These are phyloP conservation scores for Pardosa pseudoannulata DNA, from an alignment of 2,888 invertebrate genomes.

Conservation along the genomic window DNA sequence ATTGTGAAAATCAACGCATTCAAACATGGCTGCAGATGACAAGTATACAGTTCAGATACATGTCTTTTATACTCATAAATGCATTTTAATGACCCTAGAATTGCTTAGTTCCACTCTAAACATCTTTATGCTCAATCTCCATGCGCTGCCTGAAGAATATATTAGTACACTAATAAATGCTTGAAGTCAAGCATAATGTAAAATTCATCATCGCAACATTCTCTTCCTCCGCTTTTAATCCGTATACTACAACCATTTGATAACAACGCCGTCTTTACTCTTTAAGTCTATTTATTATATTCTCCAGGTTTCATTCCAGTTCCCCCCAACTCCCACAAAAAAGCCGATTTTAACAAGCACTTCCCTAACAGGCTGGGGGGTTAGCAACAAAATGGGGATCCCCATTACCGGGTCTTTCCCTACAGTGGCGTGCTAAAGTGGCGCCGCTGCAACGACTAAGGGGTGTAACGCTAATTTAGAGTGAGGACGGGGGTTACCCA, in stretches of 20 bases:
- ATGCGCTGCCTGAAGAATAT: too few relatives aligned
- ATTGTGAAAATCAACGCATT: too few relatives aligned
- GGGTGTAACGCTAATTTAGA: conserved; percentile 65
- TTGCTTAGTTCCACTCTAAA: too few relatives aligned
- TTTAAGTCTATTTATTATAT: conserved; percentile 64
- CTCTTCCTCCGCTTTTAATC: not conserved
- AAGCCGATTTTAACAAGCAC: conserved; percentile 67
- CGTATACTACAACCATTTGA: not conserved
- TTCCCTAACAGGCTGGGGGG: conserved; percentile 38
- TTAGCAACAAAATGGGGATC: not conserved
- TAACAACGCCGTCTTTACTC: conserved; percentile 25
- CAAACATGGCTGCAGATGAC: too few relatives aligned
- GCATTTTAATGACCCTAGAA: too few relatives aligned
- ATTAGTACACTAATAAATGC: too few relatives aligned
- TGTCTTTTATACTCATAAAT: too few relatives aligned
- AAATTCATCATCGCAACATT: too few relatives aligned
- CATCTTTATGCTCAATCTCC: too few relatives aligned
- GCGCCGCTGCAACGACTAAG: conserved; percentile 62
- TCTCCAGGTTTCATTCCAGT: conserved; percentile 12
- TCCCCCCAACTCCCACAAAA: conserved; percentile 24
- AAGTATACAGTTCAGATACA: too few relatives aligned
- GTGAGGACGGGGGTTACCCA: conserved; percentile 28
- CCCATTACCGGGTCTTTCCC: conserved; percentile 39
- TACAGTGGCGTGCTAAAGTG: conserved; percentile 69
- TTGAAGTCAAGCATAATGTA: too few relatives aligned